phyloP scores from a whole-genome alignment of 2,113 vertebrate genomes.

The Sigmodon hispidus region DNA sequence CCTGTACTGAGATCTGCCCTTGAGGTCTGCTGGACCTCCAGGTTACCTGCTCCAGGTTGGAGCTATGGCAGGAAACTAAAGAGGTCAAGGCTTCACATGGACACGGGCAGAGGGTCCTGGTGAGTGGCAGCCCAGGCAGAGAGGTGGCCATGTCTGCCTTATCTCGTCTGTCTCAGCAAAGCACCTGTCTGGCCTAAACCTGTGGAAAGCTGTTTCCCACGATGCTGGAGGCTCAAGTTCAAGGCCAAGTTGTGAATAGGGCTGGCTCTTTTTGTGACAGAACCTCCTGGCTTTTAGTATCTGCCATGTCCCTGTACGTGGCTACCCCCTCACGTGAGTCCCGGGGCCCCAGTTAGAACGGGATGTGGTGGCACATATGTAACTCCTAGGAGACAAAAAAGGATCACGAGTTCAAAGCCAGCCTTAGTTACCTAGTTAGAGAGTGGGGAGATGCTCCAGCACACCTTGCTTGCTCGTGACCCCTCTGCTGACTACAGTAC shows the following conservation, averaged over 20 bases:
- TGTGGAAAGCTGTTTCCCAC: not conserved
- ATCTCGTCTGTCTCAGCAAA: not conserved
- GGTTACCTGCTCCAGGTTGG: not conserved
- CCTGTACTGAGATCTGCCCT: accelerated
- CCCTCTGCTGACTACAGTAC: not conserved
- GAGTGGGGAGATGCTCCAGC: too few relatives aligned
- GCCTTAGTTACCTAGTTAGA: too few relatives aligned
- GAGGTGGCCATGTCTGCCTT: not conserved
- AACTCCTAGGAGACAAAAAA: not conserved
- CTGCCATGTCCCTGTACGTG: not conserved
- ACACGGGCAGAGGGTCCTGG: not conserved
- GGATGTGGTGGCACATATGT: not conserved
- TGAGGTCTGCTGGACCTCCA: too few relatives aligned
- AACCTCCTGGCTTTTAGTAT: not conserved
- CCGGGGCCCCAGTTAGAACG: not conserved
- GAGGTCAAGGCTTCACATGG: not conserved
- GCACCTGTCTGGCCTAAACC: not conserved
- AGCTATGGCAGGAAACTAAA: not conserved
- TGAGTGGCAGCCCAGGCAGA: not conserved
- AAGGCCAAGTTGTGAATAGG: not conserved
- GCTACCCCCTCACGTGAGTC: too few relatives aligned
- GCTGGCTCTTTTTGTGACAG: not conserved
- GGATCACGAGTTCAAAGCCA: not conserved
- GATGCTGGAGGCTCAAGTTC: not conserved
- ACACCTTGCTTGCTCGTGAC: accelerated